A percentile compares a stretch with the other conserved stretches of the same genome.
Conservation (phyloP, 2,113 vertebrate species). For the Amphilophus citrinellus region DNA sequence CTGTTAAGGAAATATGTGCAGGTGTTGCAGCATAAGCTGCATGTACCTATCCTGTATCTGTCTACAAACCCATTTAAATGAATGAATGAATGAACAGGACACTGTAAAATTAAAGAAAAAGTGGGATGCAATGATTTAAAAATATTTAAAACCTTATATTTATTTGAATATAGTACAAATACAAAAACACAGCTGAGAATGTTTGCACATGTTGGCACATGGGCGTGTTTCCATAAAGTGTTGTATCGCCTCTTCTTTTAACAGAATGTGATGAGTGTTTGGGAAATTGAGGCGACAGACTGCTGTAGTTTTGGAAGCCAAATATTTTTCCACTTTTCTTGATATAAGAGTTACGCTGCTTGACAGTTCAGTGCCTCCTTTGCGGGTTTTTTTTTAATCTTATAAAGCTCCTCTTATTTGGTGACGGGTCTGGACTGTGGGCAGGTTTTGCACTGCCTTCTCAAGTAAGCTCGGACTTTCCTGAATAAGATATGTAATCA, state of each 20-base stretch:
- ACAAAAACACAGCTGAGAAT: neutral
- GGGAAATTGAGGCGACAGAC: neutral
- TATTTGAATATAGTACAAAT: neutral
- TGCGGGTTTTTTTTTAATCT: neutral
- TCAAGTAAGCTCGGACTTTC: no score
- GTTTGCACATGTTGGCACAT: neutral
- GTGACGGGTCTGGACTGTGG: neutral
- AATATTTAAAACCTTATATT: neutral
- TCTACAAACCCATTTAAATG: neutral
- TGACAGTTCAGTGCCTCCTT: neutral
- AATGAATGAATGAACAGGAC: neutral
- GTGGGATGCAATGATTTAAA: neutral
- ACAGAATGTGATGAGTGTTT: neutral
- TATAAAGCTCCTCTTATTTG: constrained; percentile 5
- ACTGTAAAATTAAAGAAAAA: neutral
- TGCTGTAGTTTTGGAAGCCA: neutral
- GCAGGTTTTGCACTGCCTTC: neutral
- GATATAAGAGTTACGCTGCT: neutral
- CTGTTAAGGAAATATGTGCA: neutral
- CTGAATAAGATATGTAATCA: no score
- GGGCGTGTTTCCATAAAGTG: neutral
- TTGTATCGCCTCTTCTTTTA: neutral
- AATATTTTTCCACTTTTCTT: constrained; percentile 12
- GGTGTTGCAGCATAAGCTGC: neutral
- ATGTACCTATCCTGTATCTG: neutral